Percentiles rank a stretch among this genome's conserved stretches.
Conservation (phyloP, 2,888 invertebrate species). For the Entomobrya multifasciata region DNA sequence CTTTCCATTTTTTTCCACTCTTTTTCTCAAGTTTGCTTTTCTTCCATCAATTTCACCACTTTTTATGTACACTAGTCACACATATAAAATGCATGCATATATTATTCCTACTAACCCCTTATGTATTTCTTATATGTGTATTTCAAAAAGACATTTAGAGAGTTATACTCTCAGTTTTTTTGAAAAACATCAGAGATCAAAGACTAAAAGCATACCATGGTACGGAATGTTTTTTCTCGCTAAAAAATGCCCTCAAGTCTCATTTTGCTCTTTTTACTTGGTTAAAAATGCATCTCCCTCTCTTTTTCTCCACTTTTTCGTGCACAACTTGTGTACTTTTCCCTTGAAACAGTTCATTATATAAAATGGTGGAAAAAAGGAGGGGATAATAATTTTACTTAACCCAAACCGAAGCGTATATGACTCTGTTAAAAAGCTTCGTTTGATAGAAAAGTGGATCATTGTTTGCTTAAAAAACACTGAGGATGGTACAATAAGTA, state of each 20-base stretch:
- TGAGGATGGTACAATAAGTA: background rate
- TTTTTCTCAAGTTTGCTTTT: constrained; percentile 67
- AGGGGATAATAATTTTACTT: constrained; percentile 27
- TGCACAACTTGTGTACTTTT: constrained; percentile 34
- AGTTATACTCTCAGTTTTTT: background rate
- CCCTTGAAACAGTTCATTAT: constrained; percentile 20
- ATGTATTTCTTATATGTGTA: background rate
- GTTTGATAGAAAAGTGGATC: constrained; percentile 51
- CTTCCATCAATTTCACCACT: constrained; percentile 69
- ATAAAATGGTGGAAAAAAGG: background rate
- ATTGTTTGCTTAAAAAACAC: constrained; percentile 61
- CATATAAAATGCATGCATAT: background rate
- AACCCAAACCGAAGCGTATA: constrained; percentile 12
- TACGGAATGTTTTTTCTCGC: constrained; percentile 50
- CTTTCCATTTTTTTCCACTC: constrained; percentile 15
- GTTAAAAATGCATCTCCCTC: constrained; percentile 69
- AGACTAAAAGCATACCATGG: constrained; percentile 48
- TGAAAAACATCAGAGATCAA: constrained; percentile 61
- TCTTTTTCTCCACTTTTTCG: constrained; percentile 34
- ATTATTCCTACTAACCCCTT: background rate
- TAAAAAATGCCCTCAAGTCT: constrained; percentile 69
- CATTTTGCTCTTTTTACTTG: constrained; percentile 67
- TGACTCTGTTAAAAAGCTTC: constrained; percentile 26
- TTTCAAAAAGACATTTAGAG: constrained; percentile 15
- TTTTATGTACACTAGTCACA: constrained; percentile 19